phyloP scores from a whole-genome alignment of 2,888 invertebrate genomes.

The Dastarcus helophoroides region DNA sequence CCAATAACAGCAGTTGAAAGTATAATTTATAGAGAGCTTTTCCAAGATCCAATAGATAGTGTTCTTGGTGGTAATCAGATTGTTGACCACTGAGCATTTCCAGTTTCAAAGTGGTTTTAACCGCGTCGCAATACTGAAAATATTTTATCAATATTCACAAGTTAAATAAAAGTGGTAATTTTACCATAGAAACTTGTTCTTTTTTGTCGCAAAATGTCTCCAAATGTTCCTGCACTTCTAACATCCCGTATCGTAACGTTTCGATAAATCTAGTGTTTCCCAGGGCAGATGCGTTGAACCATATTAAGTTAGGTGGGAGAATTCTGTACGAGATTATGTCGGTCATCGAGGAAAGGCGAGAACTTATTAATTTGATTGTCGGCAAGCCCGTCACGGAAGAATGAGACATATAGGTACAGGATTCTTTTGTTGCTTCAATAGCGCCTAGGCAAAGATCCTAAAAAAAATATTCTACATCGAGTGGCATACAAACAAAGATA shows the following conservation, averaged over 20 bases:
- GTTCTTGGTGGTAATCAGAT: conserved; percentile 48
- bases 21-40: conserved; percentile 82
- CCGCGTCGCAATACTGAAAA: conserved; percentile 70
- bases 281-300: conserved; percentile 65
- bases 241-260: conserved; percentile 72
- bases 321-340: conserved; percentile 48
- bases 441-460: conserved; percentile 75
- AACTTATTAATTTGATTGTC: conserved; percentile 39
- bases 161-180: conserved; percentile 29
- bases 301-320: conserved; percentile 79
- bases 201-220: conserved; percentile 89
- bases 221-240: conserved; percentile 90
- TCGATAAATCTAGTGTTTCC: conserved; percentile 67
- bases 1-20: conserved; percentile 80
- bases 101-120: conserved; percentile 70
- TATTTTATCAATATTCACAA: conserved; percentile 36
- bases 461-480: conserved; percentile 14
- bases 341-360: conserved; percentile 45
- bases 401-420: conserved; percentile 53
- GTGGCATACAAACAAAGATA: conserved; percentile 1
- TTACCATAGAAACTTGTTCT: conserved; percentile 78
- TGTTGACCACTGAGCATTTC: conserved; percentile 52
- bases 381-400: conserved; percentile 38
- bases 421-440: conserved; percentile 60
- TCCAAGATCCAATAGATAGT: conserved; percentile 70